phyloP scores from a whole-genome alignment of 2,113 vertebrate genomes.

The Brachyistius frenatus region DNA sequence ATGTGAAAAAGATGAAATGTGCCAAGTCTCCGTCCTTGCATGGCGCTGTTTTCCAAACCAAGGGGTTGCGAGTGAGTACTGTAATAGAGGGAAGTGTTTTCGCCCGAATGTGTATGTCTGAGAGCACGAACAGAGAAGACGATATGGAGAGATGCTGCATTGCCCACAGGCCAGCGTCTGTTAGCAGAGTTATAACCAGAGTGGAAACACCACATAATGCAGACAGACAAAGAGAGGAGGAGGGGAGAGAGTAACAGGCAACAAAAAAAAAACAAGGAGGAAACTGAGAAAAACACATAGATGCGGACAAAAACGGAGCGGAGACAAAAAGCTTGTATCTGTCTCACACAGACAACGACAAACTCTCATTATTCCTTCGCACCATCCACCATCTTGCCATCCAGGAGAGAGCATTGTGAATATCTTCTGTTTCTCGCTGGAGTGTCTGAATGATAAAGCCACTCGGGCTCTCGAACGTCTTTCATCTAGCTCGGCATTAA shows the following conservation, averaged over 20 bases:
- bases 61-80: background rate
- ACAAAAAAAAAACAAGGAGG: background rate
- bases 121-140: conserved; percentile 15
- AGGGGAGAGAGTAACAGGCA: background rate
- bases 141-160: conserved; percentile 37
- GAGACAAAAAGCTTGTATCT: conserved; percentile 21
- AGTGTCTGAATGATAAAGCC: conserved; percentile 20
- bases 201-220: conserved; percentile 43
- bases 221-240: conserved; percentile 38
- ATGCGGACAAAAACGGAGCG: conserved; percentile 17
- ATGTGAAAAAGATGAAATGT: conserved; percentile 34
- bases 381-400: conserved; percentile 19
- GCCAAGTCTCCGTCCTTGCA: conserved; percentile 15
- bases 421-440: background rate
- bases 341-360: background rate
- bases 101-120: conserved; percentile 6
- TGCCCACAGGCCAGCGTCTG: conserved; percentile 59
- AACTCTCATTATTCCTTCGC: conserved; percentile 9
- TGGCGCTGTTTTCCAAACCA: conserved; percentile 7
- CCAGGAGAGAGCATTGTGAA: background rate
- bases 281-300: conserved; percentile 40
- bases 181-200: conserved; percentile 52
- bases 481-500: conserved; percentile 8
- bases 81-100: conserved; percentile 15
- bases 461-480: background rate